Evolutionary conservation across 2,113 vertebrate species (phyloP).

Genomic region (Xyrauchen texanus): DNA sequence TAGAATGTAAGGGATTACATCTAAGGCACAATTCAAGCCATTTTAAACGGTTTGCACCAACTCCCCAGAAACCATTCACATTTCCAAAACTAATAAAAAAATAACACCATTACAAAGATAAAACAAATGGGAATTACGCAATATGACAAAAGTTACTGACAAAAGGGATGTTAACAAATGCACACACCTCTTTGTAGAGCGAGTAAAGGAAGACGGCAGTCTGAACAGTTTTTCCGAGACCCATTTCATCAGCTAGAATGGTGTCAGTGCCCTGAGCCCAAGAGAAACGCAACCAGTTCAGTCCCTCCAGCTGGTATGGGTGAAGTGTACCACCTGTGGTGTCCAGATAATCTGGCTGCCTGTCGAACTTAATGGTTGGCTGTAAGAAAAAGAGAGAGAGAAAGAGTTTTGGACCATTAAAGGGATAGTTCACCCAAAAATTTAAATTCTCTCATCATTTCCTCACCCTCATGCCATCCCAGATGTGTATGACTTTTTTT

Average conservation of each 20-base stretch:
- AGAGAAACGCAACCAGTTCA: constrained; percentile 97
- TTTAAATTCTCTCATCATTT: background rate
- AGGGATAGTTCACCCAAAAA: background rate
- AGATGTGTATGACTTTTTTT: no score
- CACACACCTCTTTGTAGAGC: constrained; percentile 92
- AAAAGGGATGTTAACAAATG: background rate
- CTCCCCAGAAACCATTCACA: no score
- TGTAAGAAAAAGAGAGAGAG: constrained; percentile 55
- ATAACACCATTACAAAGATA: no score
- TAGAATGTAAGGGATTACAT: background rate
- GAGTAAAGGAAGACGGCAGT: constrained; percentile 96
- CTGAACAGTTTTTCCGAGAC: constrained; percentile 95
- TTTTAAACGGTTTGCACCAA: no score
- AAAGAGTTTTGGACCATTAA: background rate
- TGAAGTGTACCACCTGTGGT: constrained; percentile 90
- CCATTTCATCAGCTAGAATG: constrained; percentile 98
- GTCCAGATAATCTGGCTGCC: constrained; percentile 92
- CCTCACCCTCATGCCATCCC: no score
- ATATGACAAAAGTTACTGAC: no score
- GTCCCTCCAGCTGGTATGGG: constrained; percentile 94
- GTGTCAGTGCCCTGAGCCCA: constrained; percentile 98
- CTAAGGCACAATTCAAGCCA: no score
- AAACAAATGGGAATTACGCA: no score
- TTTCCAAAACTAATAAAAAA: no score
- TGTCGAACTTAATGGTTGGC: constrained; percentile 97